Evolutionary conservation across 2,888 invertebrate genomes (phyloP).

Genomic region (Bombyx huttoni): DNA sequence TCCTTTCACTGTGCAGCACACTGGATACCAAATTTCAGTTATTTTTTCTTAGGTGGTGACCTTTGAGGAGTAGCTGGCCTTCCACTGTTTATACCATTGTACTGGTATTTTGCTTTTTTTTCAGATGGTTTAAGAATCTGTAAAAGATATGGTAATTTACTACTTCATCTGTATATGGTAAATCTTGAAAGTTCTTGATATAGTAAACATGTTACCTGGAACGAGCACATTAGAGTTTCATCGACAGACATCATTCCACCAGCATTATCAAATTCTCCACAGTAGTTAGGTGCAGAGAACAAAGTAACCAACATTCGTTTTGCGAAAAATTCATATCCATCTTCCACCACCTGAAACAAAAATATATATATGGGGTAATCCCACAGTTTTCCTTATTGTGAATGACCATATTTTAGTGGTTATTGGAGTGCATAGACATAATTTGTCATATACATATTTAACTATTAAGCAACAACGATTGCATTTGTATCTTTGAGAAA

Average conservation of each 20-base stretch:
- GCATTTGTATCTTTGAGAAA: not conserved
- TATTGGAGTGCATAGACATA: not conserved
- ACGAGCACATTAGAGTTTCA: conserved; percentile 99
- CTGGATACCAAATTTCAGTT: conserved; percentile 69
- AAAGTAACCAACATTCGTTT: conserved; percentile 97
- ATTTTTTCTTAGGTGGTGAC: conserved; percentile 81
- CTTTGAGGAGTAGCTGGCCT: conserved; percentile 89
- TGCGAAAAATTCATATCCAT: conserved; percentile 99
- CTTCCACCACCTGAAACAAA: conserved; percentile 87
- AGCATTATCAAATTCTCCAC: conserved; percentile 98
- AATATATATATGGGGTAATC: too few species aligned
- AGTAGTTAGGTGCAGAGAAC: conserved; percentile 98
- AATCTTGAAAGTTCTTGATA: not conserved
- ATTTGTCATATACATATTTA: too few species aligned
- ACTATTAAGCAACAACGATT: too few species aligned
- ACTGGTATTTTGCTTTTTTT: conserved; percentile 99
- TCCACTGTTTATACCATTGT: conserved; percentile 89
- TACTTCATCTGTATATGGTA: not conserved
- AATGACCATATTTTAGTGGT: too few species aligned
- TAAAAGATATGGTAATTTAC: conserved; percentile 13
- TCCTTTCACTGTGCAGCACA: conserved; percentile 68
- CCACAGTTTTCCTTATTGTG: too few species aligned
- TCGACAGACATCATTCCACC: conserved; percentile 99
- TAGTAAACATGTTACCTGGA: conserved; percentile 81
- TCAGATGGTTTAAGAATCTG: conserved; percentile 99